Conservation (phyloP, 2,113 vertebrate genomes). For the Poicephalus gulielmi region DNA sequence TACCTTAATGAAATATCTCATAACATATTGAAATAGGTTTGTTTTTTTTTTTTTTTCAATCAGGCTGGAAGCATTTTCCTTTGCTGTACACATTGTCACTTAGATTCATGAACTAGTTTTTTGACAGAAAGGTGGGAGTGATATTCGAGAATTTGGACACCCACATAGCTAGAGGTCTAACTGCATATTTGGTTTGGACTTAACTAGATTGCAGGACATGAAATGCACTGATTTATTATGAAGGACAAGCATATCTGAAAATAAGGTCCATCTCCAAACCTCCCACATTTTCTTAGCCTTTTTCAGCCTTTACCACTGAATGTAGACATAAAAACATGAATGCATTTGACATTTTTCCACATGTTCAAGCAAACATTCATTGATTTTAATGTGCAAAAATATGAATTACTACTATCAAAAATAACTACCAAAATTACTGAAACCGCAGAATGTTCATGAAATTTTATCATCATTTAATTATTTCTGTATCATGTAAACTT, state of each 20-base stretch:
- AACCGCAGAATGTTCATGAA: not conserved
- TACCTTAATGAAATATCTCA: not conserved
- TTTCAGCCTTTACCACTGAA: not conserved
- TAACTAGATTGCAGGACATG: not conserved
- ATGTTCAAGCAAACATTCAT: not conserved
- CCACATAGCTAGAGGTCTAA: not conserved
- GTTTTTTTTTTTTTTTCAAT: not conserved
- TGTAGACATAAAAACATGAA: not conserved
- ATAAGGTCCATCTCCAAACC: not conserved
- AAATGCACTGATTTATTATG: not conserved
- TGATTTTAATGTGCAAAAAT: not conserved
- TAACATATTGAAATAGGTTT: not conserved
- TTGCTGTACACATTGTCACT: not conserved
- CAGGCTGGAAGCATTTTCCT: not conserved
- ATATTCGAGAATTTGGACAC: not conserved
- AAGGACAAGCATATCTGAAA: not conserved
- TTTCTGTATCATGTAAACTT: not conserved
- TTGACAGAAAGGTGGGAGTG: not conserved
- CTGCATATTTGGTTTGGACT: not conserved
- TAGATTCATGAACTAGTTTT: not conserved
- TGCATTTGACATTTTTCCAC: not conserved
- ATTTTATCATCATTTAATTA: not conserved
- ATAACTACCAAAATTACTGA: not conserved
- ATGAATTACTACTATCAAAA: not conserved
- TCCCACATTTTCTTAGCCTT: not conserved